Conservation (phyloP, 1,140 invertebrate species). For the Eciton burchellii region DNA sequence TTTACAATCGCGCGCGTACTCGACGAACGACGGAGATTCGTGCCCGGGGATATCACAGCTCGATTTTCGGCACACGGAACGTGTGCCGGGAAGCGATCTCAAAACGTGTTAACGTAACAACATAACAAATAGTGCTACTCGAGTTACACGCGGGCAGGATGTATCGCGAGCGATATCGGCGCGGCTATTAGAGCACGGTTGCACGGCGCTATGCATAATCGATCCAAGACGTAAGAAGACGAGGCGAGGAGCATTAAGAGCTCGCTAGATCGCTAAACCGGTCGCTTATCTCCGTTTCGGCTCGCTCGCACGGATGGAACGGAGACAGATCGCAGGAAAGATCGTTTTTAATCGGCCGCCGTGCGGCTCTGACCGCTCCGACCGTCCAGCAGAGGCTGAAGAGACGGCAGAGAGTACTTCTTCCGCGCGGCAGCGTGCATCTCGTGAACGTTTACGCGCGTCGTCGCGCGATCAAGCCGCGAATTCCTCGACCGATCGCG, state of each 20-base stretch:
- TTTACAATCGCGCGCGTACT: conserved; percentile 50
- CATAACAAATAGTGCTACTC: too few relatives aligned
- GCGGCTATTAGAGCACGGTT: conserved; percentile 58
- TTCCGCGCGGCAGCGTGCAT: too few relatives aligned
- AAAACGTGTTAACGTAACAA: too few relatives aligned
- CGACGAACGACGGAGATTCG: conserved; percentile 57
- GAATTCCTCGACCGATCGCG: neutral
- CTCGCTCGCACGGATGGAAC: too few relatives aligned
- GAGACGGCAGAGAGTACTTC: too few relatives aligned
- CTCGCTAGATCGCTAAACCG: neutral
- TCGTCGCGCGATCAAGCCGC: conserved; percentile 30
- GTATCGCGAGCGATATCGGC: conserved; percentile 1
- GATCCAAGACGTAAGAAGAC: conserved; percentile 35
- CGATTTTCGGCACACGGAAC: conserved; percentile 9
- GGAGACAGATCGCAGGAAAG: neutral
- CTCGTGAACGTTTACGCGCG: neutral
- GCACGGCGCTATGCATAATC: conserved; percentile 48
- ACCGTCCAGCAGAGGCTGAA: neutral
- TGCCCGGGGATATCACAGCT: neutral
- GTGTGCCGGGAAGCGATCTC: neutral
- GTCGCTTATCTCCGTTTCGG: neutral
- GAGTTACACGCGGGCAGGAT: too few relatives aligned
- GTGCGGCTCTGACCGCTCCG: neutral
- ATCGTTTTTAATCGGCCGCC: neutral
- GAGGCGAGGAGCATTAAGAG: too few relatives aligned